Conservation (phyloP, 2,888 invertebrate genomes). For the Phymatocera aterrima region DNA sequence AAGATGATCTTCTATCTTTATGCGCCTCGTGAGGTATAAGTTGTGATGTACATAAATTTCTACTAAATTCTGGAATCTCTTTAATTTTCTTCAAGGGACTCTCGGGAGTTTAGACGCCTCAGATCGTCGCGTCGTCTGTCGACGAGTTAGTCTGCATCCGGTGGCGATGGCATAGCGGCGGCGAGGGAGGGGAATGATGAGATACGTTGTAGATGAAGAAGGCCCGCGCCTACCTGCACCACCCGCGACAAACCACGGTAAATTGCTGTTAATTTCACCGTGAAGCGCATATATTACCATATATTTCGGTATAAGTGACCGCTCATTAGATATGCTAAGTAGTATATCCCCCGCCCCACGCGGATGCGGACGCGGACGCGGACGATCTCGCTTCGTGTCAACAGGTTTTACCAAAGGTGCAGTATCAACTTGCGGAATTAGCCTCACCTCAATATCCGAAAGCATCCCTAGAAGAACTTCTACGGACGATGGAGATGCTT, state of each 20-base stretch:
- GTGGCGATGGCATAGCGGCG: not conserved
- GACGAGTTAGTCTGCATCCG: constrained; percentile 25
- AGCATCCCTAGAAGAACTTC: not conserved
- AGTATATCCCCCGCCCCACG: constrained; percentile 35
- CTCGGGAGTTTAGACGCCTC: not conserved
- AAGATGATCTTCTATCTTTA: not conserved
- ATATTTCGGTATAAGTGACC: constrained; percentile 61
- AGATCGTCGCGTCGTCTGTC: not conserved
- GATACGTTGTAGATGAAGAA: not conserved
- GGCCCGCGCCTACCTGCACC: constrained; percentile 34
- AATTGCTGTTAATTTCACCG: constrained; percentile 60
- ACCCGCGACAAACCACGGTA: constrained; percentile 49
- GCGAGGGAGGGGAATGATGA: not conserved
- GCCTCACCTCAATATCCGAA: not conserved
- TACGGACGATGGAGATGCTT: too few species aligned
- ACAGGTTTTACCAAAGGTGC: constrained; percentile 43
- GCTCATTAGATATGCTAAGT: constrained; percentile 59
- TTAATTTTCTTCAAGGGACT: not conserved
- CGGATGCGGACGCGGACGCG: not conserved
- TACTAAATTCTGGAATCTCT: not conserved
- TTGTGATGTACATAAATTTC: too few species aligned
- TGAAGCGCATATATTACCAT: constrained; percentile 59
- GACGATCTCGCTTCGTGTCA: constrained; percentile 39
- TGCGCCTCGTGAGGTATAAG: not conserved
- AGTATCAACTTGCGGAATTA: constrained; percentile 17